Evolutionary conservation across 1,140 invertebrate genomes (phyloP).

Genomic region (Pogonognathellus flavescens): DNA sequence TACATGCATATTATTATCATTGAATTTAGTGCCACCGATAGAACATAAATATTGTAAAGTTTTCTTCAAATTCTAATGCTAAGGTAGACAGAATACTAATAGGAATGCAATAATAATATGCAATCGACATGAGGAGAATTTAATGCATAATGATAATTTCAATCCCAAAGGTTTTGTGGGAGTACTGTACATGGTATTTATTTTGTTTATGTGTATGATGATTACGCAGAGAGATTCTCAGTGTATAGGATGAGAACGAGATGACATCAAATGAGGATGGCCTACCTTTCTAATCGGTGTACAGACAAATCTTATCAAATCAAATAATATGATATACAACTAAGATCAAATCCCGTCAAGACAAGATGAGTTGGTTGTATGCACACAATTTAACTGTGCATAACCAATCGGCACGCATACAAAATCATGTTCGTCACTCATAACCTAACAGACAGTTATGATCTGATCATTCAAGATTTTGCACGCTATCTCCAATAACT

Average conservation of each 20-base stretch:
- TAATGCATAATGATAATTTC: no score
- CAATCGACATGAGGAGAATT: no score
- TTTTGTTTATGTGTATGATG: neutral
- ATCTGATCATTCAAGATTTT: slow-evolving; percentile 36
- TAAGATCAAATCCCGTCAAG: slow-evolving; percentile 17
- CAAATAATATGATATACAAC: slow-evolving; percentile 25
- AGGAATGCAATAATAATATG: no score
- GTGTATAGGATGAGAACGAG: neutral
- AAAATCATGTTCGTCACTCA: slow-evolving; percentile 14
- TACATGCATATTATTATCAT: no score
- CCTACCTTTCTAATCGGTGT: slow-evolving; percentile 40
- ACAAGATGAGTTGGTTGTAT: neutral
- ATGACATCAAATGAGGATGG: slow-evolving; percentile 42
- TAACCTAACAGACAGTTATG: slow-evolving; percentile 5
- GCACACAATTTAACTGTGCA: neutral
- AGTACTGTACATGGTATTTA: no score
- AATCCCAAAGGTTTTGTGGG: no score
- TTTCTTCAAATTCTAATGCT: no score
- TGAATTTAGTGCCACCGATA: no score
- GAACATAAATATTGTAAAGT: no score
- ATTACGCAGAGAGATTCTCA: neutral
- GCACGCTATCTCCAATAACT: neutral
- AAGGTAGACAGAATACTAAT: no score
- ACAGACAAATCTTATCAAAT: slow-evolving; percentile 16
- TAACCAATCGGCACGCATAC: slow-evolving; percentile 20